Evolutionary conservation across 2,888 invertebrate genomes (phyloP).

Genomic region (Neoitamus cyanurus): DNA sequence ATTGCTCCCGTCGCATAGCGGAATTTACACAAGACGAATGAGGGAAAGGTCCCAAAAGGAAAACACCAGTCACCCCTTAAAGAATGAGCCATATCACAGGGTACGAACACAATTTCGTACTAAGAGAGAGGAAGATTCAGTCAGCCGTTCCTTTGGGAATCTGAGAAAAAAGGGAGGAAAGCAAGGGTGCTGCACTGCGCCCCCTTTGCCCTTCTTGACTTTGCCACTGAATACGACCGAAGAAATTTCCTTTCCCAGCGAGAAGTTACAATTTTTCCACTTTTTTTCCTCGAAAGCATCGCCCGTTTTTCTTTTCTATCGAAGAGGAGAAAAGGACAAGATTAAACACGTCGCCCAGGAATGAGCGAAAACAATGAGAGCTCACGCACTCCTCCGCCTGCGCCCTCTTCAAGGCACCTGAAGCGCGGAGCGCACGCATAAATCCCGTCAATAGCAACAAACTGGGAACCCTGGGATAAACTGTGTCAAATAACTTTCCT

Average conservation of each 20-base stretch:
- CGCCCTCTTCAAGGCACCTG: neutral
- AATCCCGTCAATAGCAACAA: constrained; percentile 4
- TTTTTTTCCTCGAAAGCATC: neutral
- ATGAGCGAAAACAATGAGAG: neutral
- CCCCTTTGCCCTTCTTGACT: neutral
- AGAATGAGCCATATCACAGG: constrained; percentile 38
- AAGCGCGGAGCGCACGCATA: neutral
- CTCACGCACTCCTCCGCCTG: neutral
- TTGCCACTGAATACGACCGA: neutral
- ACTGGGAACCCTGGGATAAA: neutral
- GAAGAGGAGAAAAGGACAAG: neutral
- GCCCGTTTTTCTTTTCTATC: constrained; percentile 5
- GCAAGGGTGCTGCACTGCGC: neutral
- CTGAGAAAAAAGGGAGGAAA: neutral
- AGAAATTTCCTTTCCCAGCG: constrained; percentile 4
- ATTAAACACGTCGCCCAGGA: neutral
- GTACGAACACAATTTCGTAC: constrained; percentile 23
- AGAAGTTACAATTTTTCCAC: neutral
- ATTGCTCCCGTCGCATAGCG: constrained; percentile 62
- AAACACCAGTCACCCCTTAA: constrained; percentile 50
- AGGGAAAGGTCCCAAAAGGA: constrained; percentile 53
- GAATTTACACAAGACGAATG: constrained; percentile 58
- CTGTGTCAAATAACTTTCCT: constrained; percentile 33
- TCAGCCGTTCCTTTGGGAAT: constrained; percentile 29
- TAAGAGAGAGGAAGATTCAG: constrained; percentile 15